Base-by-base conservation (phyloP, 2,797 vertebrate species). In the Glyptemys insculpta region DNA sequence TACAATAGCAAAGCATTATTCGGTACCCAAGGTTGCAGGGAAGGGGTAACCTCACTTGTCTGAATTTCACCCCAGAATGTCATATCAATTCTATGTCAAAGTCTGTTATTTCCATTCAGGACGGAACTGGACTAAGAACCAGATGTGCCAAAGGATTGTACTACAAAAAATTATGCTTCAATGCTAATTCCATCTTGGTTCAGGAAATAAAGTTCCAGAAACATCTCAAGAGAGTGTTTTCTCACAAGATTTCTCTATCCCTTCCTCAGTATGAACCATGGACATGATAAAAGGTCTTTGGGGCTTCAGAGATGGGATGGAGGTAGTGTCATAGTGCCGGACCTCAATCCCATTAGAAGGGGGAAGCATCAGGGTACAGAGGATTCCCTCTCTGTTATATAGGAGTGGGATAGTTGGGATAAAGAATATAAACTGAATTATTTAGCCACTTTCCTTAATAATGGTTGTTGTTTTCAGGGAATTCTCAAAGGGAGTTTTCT, bases 71-170 rank as follows among this genome's bases (percentile, higher is more conserved):
- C 21, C 37, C n/a, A 23, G 23, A 41, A 72, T 23, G 68, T 41
- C 68, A 41, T 41, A 41, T 23, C 37, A 41, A 41, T 37, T 41
- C 68, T 72, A 25, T 23, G 68, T 41, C 37, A 41, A 50, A 25
- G 34, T 29, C 53, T 41, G 5, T 93, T 96, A 96, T 91, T 52
- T 93, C 91, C 92, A 91, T 95, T 96, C 87, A 95, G 76, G 53
- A 94, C 89, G 56, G 81, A 91, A 95, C 87, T 37, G 68, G 94
- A 95, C 68, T 16, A 91, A 93, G 93, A 92, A 82, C 96, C 93
- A 95, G 90, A 94, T 92, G 92, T 93, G 92, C 87, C 68, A 83
- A 56, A 88, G 96, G 87, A 95, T 96, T 96, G 95, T 95, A 83
- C 86, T 83, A 91, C 83, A 91, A 62, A 50, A 89, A 82, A 95